Evolutionary conservation across 2,797 vertebrate species (phyloP), one percentile per base, ranked within the genome.

Genomic region (Onychomys leucogaster): DNA sequence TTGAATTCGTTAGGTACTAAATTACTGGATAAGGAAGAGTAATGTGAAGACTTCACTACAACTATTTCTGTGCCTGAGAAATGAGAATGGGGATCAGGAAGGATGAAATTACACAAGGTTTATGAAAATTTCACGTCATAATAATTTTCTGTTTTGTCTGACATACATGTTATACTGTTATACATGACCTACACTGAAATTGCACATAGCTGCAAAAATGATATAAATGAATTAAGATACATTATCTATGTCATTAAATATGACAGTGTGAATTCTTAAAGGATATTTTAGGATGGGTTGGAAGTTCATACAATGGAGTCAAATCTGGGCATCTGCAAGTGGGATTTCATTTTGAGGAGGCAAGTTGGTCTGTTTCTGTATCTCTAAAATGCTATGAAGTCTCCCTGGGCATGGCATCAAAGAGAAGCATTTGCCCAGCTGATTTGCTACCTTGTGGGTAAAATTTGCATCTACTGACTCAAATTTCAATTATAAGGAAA

Each of bases 271-370:
- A 37, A 82, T 82, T 86, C 25, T 46, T 55, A n/a, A 90, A 59
- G 41, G 37, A 95, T 46, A 55, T 21, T 77, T 83, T 55, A 25
- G 52, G 32, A 2, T 83, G 59, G 34, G 14, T 73, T 29, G 73
- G 46, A 78, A 91, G 19, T 83, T 83, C 14, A 73, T 8, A 1
- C 25, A 23, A 57, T 41, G 14, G 37, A 57, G 37, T 17, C 69
- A 59, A 82, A 77, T 83, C 14, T 43, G 27, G 37, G 5, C 41
- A 21, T 1, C 27, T 65, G 23, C 37, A 84, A 82, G 29, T 82
- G 57, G 57, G 80, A 37, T 61, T 81, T 80, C 57, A 83, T 87
- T 95, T 88, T 77, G 25, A 91, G 87, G 43, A n/a, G 86, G 43
- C 19, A 83, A 17, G 8, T 21, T 82, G 75, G 41, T 73, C 14